Conservation (phyloP, 2,113 vertebrate species). For the Heterotilapia buettikoferi region DNA sequence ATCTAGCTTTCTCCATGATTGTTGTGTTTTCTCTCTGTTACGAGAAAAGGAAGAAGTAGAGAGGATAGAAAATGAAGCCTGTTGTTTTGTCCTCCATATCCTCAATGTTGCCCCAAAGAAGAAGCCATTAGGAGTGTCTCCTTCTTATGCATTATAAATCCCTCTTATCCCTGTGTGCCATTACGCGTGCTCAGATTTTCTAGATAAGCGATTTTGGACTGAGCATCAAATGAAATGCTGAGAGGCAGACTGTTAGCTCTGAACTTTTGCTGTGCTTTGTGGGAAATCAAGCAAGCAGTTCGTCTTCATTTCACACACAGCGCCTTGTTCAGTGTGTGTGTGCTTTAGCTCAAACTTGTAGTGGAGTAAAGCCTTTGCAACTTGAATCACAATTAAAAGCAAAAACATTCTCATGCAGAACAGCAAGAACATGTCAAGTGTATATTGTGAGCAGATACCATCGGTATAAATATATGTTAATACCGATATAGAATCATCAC, state of each 20-base stretch:
- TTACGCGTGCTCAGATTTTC: constrained; percentile 64
- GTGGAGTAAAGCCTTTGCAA: not conserved
- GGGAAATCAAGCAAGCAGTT: constrained; percentile 22
- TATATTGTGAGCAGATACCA: constrained; percentile 21
- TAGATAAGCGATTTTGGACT: constrained; percentile 67
- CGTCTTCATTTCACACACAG: not conserved
- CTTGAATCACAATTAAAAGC: not conserved
- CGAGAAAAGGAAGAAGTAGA: constrained; percentile 29
- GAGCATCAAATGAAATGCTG: constrained; percentile 61
- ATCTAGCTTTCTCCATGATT: constrained; percentile 26
- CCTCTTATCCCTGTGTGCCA: constrained; percentile 51
- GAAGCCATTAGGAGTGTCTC: constrained; percentile 58
- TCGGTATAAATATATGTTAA: not conserved
- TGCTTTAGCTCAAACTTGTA: not conserved
- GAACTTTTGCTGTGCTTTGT: constrained; percentile 33
- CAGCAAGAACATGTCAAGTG: constrained; percentile 9
- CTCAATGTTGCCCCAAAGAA: constrained; percentile 52
- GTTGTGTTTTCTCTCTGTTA: constrained; percentile 35
- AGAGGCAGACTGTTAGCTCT: constrained; percentile 44
- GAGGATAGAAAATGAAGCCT: constrained; percentile 26
- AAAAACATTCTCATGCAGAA: not conserved
- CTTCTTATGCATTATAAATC: constrained; percentile 68
- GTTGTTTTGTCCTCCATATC: constrained; percentile 49
- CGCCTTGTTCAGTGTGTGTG: not conserved
- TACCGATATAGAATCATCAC: constrained; percentile 10